These are phyloP conservation scores for Gobio occitaniae DNA, from an alignment of 2,797 vertebrate genomes.

Conservation along the genomic window DNA sequence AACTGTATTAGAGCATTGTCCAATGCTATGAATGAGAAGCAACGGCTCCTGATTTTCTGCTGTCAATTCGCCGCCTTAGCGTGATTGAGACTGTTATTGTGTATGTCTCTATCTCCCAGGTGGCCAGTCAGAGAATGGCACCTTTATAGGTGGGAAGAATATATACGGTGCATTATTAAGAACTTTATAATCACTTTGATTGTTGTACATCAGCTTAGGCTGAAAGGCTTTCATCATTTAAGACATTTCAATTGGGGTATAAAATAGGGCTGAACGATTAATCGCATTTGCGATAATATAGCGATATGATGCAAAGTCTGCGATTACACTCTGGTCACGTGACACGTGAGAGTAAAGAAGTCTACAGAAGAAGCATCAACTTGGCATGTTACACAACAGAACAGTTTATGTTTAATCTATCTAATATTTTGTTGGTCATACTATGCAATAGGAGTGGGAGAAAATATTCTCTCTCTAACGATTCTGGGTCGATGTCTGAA, in stretches of 20 bases:
- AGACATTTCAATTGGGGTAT: background rate
- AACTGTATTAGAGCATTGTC: slow-evolving; percentile 78
- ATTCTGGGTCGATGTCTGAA: too few species aligned
- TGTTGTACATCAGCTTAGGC: background rate
- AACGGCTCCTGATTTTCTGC: slow-evolving; percentile 54
- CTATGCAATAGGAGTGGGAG: too few species aligned
- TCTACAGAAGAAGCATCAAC: too few species aligned
- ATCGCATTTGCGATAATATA: too few species aligned
- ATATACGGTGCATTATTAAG: slow-evolving; percentile 7
- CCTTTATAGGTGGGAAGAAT: slow-evolving; percentile 34
- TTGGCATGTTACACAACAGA: too few species aligned
- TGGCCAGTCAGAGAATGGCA: slow-evolving; percentile 33
- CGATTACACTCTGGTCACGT: too few species aligned
- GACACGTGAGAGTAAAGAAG: too few species aligned
- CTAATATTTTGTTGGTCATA: too few species aligned
- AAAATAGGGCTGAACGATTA: too few species aligned
- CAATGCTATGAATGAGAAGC: slow-evolving; percentile 62
- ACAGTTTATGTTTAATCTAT: too few species aligned
- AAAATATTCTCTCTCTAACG: too few species aligned
- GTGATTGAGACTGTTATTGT: slow-evolving; percentile 50
- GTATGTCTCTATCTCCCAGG: slow-evolving; percentile 52
- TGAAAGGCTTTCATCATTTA: background rate
- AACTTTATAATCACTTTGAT: slow-evolving; percentile 21
- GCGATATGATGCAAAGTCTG: too few species aligned
- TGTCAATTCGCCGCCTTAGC: slow-evolving; percentile 48